Percentiles rank a stretch among this genome's conserved stretches.
Evolutionary conservation across 1,140 invertebrate genomes (phyloP).

Genomic region (Macrobrachium nipponense): DNA sequence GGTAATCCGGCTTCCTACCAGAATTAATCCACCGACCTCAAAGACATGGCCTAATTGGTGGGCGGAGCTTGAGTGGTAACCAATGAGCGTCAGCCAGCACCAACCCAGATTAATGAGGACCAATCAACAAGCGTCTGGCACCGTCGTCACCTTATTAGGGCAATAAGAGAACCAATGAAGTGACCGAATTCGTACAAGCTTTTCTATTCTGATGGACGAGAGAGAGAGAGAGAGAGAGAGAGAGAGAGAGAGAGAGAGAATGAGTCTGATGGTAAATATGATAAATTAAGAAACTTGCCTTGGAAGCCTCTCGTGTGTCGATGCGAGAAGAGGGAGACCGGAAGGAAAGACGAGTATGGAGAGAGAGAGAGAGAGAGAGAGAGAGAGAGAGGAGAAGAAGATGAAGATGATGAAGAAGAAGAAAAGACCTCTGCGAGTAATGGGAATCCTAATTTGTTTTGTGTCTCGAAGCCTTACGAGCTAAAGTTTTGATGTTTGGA

Average conservation of each 20-base stretch:
- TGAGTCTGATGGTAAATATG: conserved; percentile 2
- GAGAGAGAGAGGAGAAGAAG: background rate
- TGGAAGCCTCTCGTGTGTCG: background rate
- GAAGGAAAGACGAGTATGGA: background rate
- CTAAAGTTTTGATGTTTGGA: conserved; percentile 31
- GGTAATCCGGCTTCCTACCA: conserved; percentile 57
- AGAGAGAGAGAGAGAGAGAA: background rate
- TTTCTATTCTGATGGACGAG: conserved; percentile 31
- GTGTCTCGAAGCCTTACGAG: no score
- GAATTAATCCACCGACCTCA: conserved; percentile 58
- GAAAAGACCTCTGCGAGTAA: background rate
- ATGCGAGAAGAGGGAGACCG: background rate
- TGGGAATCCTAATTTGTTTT: no score
- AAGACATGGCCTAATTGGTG: conserved; percentile 55
- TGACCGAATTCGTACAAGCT: conserved; percentile 41
- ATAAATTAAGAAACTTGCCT: conserved; percentile 19
- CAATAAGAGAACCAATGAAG: conserved; percentile 58
- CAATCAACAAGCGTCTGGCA: conserved; percentile 54
- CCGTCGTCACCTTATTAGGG: conserved; percentile 54
- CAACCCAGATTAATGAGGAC: conserved; percentile 51
- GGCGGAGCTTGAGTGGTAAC: conserved; percentile 47
- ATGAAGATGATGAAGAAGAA: background rate
- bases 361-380: conserved; percentile 2
- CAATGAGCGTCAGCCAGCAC: conserved; percentile 37
- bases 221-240: conserved; percentile 32